Evolutionary conservation across 2,888 invertebrate genomes (phyloP), one percentile per base, ranked within the genome.

Genomic region (Xylota segnis): DNA sequence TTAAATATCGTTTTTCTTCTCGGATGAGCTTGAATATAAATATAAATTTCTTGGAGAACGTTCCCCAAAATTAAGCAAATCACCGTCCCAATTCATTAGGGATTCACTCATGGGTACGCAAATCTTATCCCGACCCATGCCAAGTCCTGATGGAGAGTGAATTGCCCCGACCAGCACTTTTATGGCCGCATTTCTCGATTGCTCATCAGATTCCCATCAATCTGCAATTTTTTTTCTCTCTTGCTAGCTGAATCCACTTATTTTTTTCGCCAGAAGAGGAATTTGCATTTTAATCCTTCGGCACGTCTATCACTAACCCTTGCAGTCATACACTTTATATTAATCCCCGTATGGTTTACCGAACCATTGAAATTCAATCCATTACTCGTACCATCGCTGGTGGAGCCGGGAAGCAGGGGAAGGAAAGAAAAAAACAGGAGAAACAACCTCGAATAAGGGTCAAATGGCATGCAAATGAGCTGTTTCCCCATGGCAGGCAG

Each of bases 391-490:
- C 76, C 27, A 56, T 29, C 14, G 40, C 18, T 34, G 16, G 12
- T n/a, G 18, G 37, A 34, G 12, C 6, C 6, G 50, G 4, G 52
- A n/a, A n/a, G 43, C 18, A 34, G 3, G 10, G 12, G 18, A 2
- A 56, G 23, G 23, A 52, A 52, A 65, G 43, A 76, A 59, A 63
- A 52, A 27, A 59, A 23, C 23, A 16, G 16, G 40, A 18, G 65
- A 40, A 77, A 45, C 59, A 71, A 43, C 75, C 79, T 79, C 70
- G 84, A 63, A 61, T 84, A 81, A 81, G 84, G 84, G 71, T 84
- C 84, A 81, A 84, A 81, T 81, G 71, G 68, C 84, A 84, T 84
- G 84, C 84, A 84, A 84, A 84, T 84, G 84, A 84, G 84, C 70
- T 37, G 9, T 37, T 74, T 59, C 23, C 59, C 54, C 40, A 65